Base-by-base conservation (phyloP, 2,113 vertebrate genomes). In the Xiphias gladius region DNA sequence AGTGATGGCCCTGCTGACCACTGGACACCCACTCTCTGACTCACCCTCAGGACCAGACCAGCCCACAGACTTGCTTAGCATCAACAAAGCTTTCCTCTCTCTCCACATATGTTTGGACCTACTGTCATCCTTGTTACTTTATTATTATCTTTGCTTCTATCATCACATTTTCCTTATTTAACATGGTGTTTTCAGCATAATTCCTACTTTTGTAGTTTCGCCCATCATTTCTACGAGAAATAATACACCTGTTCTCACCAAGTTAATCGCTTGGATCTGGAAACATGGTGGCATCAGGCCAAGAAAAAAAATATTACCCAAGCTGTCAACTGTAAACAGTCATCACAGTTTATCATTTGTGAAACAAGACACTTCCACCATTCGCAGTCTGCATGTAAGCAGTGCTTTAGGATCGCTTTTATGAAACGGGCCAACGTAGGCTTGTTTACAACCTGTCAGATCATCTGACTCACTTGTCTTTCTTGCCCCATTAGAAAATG, bases 1-100 rank as follows among this genome's bases (percentile, higher is more conserved):
- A 79, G 72, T 32, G 69, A 73, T 81, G 82, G 85, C 80, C 59
- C 64, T 16, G 65, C 80, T 87, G 86, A 90, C 90, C 81, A 35
- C 87, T 84, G 86, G 79, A 87, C 91, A 74, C 91, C 91, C 90
- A 93, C 90, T 86, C 75, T 59, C 65, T 92, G 86, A 91, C 86
- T 90, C 91, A 89, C 79, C 86, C 81, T 73, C 37, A 85, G 86
- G 82, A 80, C 90, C 86, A 86, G 92, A 89, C 83, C 83, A 30
- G 80, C 89, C 86, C 79, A 87, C 87, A 75, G 85, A 85, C 83
- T 80, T 68, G 75, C 89, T 87, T 22, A 28, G 63, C 78, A 32
- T 83, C 84, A 79, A 80, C 76, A 52, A 7, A 73, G 82, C 84
- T 63, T 79, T 76, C 17, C 55, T 76, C 72, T 69, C 72, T 26